Base-by-base conservation (phyloP, 1,140 invertebrate species). In the Brachionus sp. region DNA sequence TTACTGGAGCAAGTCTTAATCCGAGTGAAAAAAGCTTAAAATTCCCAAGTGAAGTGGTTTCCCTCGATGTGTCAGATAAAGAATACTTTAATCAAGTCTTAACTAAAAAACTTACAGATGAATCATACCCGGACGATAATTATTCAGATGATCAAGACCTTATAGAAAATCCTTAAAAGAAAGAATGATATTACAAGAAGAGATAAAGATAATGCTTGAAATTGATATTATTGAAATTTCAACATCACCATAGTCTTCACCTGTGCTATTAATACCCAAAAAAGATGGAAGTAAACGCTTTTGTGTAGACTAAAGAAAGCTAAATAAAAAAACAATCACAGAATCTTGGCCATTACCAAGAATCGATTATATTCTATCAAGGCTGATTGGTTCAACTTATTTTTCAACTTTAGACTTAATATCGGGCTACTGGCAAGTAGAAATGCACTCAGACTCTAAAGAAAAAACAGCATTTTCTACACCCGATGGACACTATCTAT, bases 241-340 rank as follows among this genome's bases (percentile, higher is more conserved):
- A n/a, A n/a, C n/a, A n/a, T n/a, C n/a, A n/a, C n/a, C n/a, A n/a
- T n/a, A 39, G 44, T 50, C 10, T 57, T 50, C 37, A 37, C 84
- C 86, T 4, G 84, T 85, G 19, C 83, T 86, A 10, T 82, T 84
- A 0, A 82, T 85, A 16, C 16, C 77, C 3, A 92, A 92, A 82
- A 90, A 90, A 35, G 86, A 91, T 86, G 86, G 89, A 57, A 68
- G 86, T 44, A 68, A 86, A 29, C 85, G 88, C 82, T 83, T 90
- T 83, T 90, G 87, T 84, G 84, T 91, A 0, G 89, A 91, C 85
- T 91, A 87, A 84, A n/a, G n/a, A n/a, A n/a, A n/a, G n/a, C n/a
- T n/a, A n/a, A n/a, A n/a, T n/a, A n/a, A n/a, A n/a, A n/a, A 44
- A 90, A 42, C 57, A 75, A 39, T 5, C 4, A 35, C 44, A 91